Evolutionary conservation across 2,113 vertebrate genomes (phyloP).

Genomic region (Podilymbus podiceps): DNA sequence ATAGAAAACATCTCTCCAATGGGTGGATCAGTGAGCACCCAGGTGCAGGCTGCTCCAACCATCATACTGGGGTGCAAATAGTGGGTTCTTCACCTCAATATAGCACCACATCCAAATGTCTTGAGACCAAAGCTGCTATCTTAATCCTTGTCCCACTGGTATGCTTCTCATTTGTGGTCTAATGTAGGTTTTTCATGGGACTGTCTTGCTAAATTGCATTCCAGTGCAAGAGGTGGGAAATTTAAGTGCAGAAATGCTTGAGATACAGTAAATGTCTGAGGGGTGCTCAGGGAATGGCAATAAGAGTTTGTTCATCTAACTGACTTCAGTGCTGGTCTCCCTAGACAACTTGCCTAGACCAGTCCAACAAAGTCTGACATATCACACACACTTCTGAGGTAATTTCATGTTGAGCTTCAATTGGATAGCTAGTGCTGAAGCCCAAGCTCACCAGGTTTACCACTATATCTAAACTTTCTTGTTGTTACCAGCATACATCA

Average conservation of each 20-base stretch:
- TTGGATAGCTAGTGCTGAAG: background rate
- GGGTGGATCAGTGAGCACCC: background rate
- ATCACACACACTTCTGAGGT: background rate
- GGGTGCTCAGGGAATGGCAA: background rate
- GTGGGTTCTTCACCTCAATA: accelerated
- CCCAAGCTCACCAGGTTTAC: background rate
- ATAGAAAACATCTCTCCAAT: background rate
- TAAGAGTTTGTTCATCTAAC: background rate
- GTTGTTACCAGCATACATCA: background rate
- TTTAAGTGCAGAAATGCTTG: background rate
- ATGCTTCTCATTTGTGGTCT: background rate
- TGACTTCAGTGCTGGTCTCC: background rate
- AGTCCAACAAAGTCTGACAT: background rate
- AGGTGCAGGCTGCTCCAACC: background rate
- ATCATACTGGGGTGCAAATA: background rate
- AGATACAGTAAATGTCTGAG: background rate
- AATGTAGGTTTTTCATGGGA: background rate
- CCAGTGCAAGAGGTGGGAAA: background rate
- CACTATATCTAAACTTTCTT: background rate
- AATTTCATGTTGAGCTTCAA: background rate
- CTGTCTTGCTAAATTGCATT: background rate
- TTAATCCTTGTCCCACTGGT: background rate
- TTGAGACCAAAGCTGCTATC: background rate
- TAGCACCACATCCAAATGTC: background rate
- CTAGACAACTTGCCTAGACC: background rate